Conservation (phyloP, 2,797 vertebrate species). For the Smutsia gigantea region DNA sequence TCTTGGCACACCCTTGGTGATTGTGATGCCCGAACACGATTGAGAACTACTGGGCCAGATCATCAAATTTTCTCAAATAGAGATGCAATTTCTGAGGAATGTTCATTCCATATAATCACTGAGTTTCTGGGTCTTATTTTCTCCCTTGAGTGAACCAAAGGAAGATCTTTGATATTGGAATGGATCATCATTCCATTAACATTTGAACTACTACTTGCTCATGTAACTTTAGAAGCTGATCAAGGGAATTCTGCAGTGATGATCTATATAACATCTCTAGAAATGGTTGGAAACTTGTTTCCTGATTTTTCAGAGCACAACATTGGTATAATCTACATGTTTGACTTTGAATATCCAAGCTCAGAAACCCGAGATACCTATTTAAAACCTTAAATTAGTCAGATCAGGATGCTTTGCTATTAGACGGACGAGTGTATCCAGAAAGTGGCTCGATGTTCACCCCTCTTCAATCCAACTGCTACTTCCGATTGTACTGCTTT, state of each 20-base stretch:
- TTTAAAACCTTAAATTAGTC: too few relatives aligned
- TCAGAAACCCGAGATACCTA: not conserved
- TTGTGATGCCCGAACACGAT: not conserved
- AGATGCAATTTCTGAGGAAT: too few relatives aligned
- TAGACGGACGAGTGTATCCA: too few relatives aligned
- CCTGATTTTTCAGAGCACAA: not conserved
- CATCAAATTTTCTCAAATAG: not conserved
- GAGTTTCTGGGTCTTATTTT: too few relatives aligned
- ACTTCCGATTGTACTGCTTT: too few relatives aligned
- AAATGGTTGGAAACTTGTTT: not conserved
- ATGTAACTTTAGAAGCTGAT: not conserved
- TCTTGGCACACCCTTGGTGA: not conserved
- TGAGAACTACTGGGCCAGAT: not conserved
- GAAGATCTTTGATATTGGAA: too few relatives aligned
- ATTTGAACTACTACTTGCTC: not conserved
- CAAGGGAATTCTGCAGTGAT: not conserved
- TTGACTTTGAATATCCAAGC: conserved; percentile 19
- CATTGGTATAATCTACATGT: not conserved
- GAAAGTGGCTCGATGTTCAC: too few relatives aligned
- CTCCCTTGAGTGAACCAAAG: too few relatives aligned
- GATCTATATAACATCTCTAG: not conserved
- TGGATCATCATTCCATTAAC: too few relatives aligned
- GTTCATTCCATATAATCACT: too few relatives aligned
- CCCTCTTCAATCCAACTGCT: too few relatives aligned
- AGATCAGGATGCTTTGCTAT: too few relatives aligned